Conservation (phyloP, 2,797 vertebrate genomes). For the Dendrocincla tyrannina region DNA sequence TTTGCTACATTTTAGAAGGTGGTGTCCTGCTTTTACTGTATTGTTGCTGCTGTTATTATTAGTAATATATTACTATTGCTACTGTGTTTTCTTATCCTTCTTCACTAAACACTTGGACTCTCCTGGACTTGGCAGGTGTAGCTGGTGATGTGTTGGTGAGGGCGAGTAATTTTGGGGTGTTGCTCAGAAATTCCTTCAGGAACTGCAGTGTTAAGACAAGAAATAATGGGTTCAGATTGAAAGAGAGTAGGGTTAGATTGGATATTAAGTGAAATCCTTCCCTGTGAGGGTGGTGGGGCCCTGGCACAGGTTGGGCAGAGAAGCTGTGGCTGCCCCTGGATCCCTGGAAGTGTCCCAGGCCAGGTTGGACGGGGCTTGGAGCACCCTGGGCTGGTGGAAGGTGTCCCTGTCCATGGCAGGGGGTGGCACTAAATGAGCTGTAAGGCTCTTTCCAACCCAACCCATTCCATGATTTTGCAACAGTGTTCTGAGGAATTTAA, state of each 20-base stretch:
- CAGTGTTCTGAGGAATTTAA: not conserved
- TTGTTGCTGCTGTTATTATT: not conserved
- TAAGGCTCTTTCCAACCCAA: not conserved
- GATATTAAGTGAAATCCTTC: fast-evolving
- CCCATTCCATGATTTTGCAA: not conserved
- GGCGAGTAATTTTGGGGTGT: not conserved
- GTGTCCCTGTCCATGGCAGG: not conserved
- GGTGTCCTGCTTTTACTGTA: not conserved
- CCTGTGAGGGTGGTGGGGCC: fast-evolving
- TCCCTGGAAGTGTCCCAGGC: not conserved
- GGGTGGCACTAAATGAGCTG: fast-evolving
- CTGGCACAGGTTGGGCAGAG: not conserved
- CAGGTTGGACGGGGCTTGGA: not conserved
- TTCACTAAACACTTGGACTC: not conserved
- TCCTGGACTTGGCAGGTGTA: not conserved
- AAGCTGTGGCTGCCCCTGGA: not conserved
- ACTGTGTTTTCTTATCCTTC: not conserved
- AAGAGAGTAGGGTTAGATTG: not conserved
- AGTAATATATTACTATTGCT: not conserved
- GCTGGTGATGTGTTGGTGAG: not conserved
- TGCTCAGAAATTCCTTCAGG: not conserved
- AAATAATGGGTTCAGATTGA: not conserved
- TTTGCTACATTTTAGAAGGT: not conserved
- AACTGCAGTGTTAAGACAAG: not conserved
- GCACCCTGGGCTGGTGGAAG: fast-evolving